Base-by-base conservation (phyloP, 2,888 invertebrate species). In the Pecten maximus region DNA sequence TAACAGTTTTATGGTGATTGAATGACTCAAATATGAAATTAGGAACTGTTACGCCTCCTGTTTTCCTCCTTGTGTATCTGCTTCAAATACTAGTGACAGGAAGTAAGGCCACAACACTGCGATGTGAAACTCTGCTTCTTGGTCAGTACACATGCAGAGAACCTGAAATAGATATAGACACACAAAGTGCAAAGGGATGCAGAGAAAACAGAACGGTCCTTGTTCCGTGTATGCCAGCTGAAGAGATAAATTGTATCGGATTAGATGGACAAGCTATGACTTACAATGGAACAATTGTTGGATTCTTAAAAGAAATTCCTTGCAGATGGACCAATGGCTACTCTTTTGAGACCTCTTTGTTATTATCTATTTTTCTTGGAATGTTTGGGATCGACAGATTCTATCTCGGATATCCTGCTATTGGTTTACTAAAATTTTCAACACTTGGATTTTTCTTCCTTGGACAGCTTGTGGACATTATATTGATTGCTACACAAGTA, bases 331-430 rank as follows among this genome's bases (percentile, higher is more conserved):
- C 99, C 91, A 99, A 99, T 97, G 99, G 99, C 39, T 99, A 99
- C 96, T 98, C 98, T 2, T 98, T 99, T 93, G 99, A 99, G 96
- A 98, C 98, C 90, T 98, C 99, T 0, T 97, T 99, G 87, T 97
- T 99, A 54, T 97, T 99, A 6, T 99, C 99, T 0, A 98, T 99
- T 89, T 99, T 99, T 96, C 97, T 99, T 91, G 99, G 99, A 44
- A 99, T 99, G 98, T 99, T 99, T 97, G 99, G 99, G 35, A 97
- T 98, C 40, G 99, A 99, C 96, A 97, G 99, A 92, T 99, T 99
- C 97, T 99, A 99, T 96, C 97, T 99, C n/a, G 99, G 99, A 44
- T 99, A 99, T 97, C 99, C 99, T 89, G 99, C 99, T 0, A 98
- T 99, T 93, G 99, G 99, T 0, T 97, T 99, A 92, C 98, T 99